Base-by-base conservation (phyloP, 2,113 vertebrate species). In the Percopsis transmontana region DNA sequence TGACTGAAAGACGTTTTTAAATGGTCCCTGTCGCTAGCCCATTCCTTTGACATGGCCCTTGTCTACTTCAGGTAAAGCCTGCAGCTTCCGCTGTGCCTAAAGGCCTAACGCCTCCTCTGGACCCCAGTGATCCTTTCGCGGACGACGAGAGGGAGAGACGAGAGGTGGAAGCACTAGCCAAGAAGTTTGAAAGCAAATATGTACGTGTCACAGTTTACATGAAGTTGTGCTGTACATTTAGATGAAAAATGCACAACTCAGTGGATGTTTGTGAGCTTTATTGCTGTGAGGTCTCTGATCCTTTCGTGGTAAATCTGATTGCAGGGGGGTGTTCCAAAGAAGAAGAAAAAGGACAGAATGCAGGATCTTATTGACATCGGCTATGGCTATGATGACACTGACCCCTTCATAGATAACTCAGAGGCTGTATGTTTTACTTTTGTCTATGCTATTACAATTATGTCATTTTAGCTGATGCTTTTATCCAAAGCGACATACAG, bases 301-400 rank as follows among this genome's bases (percentile, higher is more conserved):
- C 5, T 11, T 12, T 5, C 62, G 15, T 48, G 53, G 56, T 20
- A 6, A 0, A n/a, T 68, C 11, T 55, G 39, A 42, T 65, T 62
- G 19, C 70, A 93, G 92, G 95, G 94, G 53, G 91, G 88, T 51
- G 91, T 85, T 65, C 67, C 90, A 5, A 97, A 95, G 87, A 98
- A 94, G 68, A 97, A 96, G 81, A 94, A 96, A 72, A 96, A 93
- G 63, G 97, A 99, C 91, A 90, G 97, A 20, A 93, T 98, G 87
- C 97, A 99, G 91, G 97, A 99, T 87, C 94, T 99, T 20, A 96
- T 99, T 14, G 97, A 98, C 87, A 99, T 99, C 42, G 97, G 97
- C 50, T 98, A 95, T 19, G 97, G 97, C 68, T 99, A 99, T 10
- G 97, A 99, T 74, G 96, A 99, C 71, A 98, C 95, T 0, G 97